Evolutionary conservation across 2,888 invertebrate genomes (phyloP).

Genomic region (Meloe dianella): DNA sequence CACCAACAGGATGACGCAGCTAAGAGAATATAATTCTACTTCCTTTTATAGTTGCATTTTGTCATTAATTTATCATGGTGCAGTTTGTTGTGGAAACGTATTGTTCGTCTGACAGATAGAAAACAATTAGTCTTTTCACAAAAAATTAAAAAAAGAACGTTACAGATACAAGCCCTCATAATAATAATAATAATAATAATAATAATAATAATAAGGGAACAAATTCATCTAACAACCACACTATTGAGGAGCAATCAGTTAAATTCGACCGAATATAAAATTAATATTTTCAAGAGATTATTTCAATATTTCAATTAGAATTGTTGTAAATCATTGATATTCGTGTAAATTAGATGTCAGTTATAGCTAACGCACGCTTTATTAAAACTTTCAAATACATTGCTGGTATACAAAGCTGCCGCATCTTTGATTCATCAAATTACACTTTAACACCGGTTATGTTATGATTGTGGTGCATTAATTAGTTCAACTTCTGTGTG

Average conservation of each 20-base stretch:
- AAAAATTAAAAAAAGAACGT: not conserved
- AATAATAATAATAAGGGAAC: too few species aligned
- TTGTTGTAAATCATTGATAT: conserved; percentile 46
- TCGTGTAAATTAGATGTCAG: conserved; percentile 50
- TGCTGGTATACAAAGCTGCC: conserved; percentile 48
- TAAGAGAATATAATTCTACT: conserved; percentile 49
- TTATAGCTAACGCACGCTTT: conserved; percentile 42
- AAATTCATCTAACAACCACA: conserved; percentile 16
- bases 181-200: too few species aligned
- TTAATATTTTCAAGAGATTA: conserved; percentile 7
- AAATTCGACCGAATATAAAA: not conserved
- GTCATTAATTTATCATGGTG: conserved; percentile 54
- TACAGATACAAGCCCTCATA: not conserved
- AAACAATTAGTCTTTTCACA: conserved; percentile 49
- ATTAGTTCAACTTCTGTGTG: conserved; percentile 50
- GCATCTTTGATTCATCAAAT: conserved; percentile 52
- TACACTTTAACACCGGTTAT: conserved; percentile 51
- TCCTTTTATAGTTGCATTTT: conserved; percentile 53
- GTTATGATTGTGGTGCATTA: conserved; percentile 44
- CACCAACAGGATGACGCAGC: conserved; percentile 50
- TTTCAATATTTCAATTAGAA: conserved; percentile 22
- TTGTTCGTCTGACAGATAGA: conserved; percentile 52
- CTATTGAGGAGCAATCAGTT: conserved; percentile 1
- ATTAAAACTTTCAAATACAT: conserved; percentile 45
- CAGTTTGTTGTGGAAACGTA: conserved; percentile 51